Evolutionary conservation across 1,140 invertebrate genomes (phyloP).

Genomic region (Anoplophora glabripennis): DNA sequence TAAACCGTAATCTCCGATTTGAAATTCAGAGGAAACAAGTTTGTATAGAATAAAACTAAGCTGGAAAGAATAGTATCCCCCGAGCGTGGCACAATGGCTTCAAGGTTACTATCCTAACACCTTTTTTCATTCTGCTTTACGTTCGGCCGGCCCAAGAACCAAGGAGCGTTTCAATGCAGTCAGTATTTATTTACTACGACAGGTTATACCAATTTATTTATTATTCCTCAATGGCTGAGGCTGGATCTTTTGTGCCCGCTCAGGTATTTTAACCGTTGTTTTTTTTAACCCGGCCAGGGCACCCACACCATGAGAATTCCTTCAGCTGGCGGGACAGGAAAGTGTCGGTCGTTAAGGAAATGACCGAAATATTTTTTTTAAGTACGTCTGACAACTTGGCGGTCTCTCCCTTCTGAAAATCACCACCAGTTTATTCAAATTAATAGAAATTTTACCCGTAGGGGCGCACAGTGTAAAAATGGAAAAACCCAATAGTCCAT

Average conservation of each 20-base stretch:
- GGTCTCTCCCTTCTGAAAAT: too few species aligned
- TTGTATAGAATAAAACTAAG: slow-evolving; percentile 2
- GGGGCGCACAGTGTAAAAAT: too few species aligned
- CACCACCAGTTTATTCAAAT: too few species aligned
- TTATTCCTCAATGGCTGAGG: slow-evolving; percentile 5
- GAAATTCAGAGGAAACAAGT: slow-evolving; percentile 9
- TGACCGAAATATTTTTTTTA: slow-evolving; percentile 7
- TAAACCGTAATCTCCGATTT: slow-evolving; percentile 4
- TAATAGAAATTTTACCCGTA: too few species aligned
- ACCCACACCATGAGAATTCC: slow-evolving; percentile 3
- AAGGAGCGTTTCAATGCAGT: slow-evolving; percentile 7
- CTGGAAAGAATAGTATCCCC: not conserved
- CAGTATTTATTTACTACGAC: slow-evolving; percentile 4
- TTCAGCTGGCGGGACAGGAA: slow-evolving; percentile 3
- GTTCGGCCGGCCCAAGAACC: not conserved
- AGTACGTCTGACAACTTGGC: too few species aligned
- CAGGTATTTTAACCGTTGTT: slow-evolving; percentile 1
- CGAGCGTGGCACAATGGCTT: not conserved
- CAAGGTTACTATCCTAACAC: slow-evolving; percentile 11
- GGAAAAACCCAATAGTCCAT: too few species aligned
- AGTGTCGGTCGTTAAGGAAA: slow-evolving; percentile 9
- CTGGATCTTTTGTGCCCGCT: slow-evolving; percentile 4
- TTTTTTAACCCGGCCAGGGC: not conserved
- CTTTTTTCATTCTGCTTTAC: slow-evolving; percentile 6
- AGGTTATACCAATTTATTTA: slow-evolving; percentile 11